phyloP scores from a whole-genome alignment of 2,113 vertebrate genomes.

The Nerophis ophidion region DNA sequence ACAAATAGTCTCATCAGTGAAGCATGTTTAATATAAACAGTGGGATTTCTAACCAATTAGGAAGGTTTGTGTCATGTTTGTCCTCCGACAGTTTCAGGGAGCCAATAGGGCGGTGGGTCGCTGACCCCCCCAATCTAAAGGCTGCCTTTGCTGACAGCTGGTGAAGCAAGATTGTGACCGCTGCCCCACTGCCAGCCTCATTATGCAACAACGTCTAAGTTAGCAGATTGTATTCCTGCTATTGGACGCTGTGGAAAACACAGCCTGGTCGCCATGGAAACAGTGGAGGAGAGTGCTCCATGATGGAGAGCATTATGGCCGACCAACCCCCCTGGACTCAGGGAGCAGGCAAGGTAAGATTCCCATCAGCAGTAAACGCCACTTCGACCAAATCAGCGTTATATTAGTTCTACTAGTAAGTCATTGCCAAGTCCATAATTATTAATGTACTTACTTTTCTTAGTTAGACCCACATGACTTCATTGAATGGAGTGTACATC shows the following conservation, averaged over 20 bases:
- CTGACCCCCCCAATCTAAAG: neutral
- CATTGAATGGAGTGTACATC: too few relatives aligned
- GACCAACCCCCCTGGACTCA: constrained; percentile 1
- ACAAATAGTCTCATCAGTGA: too few relatives aligned
- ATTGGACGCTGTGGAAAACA: constrained; percentile 5
- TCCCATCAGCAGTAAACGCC: neutral
- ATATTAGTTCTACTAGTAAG: neutral
- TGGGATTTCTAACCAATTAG: too few relatives aligned
- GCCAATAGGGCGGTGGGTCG: too few relatives aligned
- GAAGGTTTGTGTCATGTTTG: too few relatives aligned
- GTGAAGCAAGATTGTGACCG: neutral
- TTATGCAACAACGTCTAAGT: neutral
- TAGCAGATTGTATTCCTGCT: constrained; percentile 6
- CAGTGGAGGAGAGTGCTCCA: constrained; percentile 7
- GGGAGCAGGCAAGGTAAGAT: neutral
- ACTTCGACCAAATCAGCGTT: neutral
- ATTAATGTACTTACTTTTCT: neutral
- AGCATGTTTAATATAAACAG: too few relatives aligned
- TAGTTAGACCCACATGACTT: neutral
- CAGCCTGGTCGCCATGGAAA: constrained; percentile 24
- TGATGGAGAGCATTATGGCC: neutral
- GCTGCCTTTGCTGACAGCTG: constrained; percentile 1
- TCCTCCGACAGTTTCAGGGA: too few relatives aligned
- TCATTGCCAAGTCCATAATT: neutral
- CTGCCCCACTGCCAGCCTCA: neutral